Base-by-base conservation (phyloP, 2,797 vertebrate species). In the Acropternis orthonyx region DNA sequence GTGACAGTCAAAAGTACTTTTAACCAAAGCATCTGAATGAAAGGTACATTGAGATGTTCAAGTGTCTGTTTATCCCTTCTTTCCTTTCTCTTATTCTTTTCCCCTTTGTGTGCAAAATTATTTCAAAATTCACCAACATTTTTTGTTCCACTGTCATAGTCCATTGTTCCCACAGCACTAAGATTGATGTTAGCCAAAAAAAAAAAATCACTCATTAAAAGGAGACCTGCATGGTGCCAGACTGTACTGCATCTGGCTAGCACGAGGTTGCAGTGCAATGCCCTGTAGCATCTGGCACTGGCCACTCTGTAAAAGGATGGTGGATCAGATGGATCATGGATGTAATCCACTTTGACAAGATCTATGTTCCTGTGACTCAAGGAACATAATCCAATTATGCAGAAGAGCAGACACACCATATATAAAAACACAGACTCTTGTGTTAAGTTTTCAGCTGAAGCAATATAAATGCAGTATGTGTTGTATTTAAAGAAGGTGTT, bases 261-360 rank as follows among this genome's bases (percentile, higher is more conserved):
- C 66, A 59, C 17, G 58, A 78, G 62, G 61, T 56, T 77, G 41
- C 43, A 58, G 49, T 69, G 61, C 55, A 54, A 28, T 92, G 69
- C 48, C 78, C 51, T 17, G 10, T 28, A 84, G 87, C 96, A 92
- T 92, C 92, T 97, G 95, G 89, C 79, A 78, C 72, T 65, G 84
- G 78, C 68, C 91, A 66, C 58, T 83, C 76, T 84, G 76, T 59
- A 51, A 84, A 93, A 55, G 66, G 44, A 39, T 30, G 12, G 39
- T 88, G 79, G 92, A 92, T 88, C 93, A 95, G 85, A 95, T 84
- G 69, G 92, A 94, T 92, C 91, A 63, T 28, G 32, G 73, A 46
- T 88, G 76, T 92, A 95, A 94, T 94, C 82, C 89, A 92, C 75
- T 92, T 80, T 91, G 95, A 95, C 92, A 96, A 88, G 76, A 91